Evolutionary conservation across 1,140 invertebrate species (phyloP).

Genomic region (Pteromalus puparum): DNA sequence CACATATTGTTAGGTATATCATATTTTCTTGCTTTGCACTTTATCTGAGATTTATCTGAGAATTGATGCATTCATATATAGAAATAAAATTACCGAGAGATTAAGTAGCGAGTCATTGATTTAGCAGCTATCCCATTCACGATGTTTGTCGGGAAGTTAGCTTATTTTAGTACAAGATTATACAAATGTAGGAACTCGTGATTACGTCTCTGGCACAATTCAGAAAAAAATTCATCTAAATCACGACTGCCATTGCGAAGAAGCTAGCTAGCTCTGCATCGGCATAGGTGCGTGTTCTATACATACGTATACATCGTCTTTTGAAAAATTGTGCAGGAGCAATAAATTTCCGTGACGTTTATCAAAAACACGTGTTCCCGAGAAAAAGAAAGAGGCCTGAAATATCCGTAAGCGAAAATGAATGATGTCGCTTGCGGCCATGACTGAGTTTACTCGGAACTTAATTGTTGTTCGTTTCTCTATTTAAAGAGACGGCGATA

Average conservation of each 20-base stretch:
- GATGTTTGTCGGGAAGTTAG: too few relatives aligned
- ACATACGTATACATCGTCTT: slow-evolving; percentile 1
- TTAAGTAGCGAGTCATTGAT: too few relatives aligned
- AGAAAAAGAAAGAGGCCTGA: not conserved
- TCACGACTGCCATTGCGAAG: slow-evolving; percentile 36
- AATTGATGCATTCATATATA: too few relatives aligned
- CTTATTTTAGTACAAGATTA: too few relatives aligned
- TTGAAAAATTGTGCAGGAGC: slow-evolving; percentile 27
- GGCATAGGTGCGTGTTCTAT: not conserved
- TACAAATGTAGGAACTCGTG: too few relatives aligned
- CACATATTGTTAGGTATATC: too few relatives aligned
- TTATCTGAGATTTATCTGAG: too few relatives aligned
- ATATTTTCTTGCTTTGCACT: too few relatives aligned
- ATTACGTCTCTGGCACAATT: not conserved
- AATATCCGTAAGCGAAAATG: slow-evolving; percentile 29
- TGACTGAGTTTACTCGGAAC: slow-evolving; percentile 7
- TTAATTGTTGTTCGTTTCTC: not conserved
- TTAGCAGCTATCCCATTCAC: too few relatives aligned
- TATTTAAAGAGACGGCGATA: not conserved
- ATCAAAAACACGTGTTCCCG: slow-evolving; percentile 44
- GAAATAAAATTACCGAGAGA: too few relatives aligned
- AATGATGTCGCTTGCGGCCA: not conserved
- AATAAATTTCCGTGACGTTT: slow-evolving; percentile 45
- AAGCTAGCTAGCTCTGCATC: not conserved
- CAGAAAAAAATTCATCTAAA: slow-evolving; percentile 31